phyloP scores from a whole-genome alignment of 1,140 invertebrate genomes.

The Grapholita molesta region DNA sequence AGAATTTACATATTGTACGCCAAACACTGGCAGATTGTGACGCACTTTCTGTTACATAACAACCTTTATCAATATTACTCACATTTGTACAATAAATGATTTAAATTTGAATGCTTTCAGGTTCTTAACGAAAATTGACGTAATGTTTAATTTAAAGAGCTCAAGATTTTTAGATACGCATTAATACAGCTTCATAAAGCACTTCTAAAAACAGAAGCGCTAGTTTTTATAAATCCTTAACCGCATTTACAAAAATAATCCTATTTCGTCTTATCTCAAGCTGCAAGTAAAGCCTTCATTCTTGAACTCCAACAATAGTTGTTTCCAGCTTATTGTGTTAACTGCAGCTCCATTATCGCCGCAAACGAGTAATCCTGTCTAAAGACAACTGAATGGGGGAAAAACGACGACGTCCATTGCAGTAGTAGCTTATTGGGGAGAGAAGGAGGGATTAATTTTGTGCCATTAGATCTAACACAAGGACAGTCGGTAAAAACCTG shows the following conservation, averaged over 20 bases:
- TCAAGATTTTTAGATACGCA: too few relatives aligned
- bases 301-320: not conserved
- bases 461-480: not conserved
- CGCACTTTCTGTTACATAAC: too few relatives aligned
- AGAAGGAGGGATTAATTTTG: not conserved
- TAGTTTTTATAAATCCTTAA: not conserved
- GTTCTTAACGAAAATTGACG: too few relatives aligned
- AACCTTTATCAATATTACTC: too few relatives aligned
- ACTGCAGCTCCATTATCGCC: not conserved
- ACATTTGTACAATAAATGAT: too few relatives aligned
- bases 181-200: not conserved
- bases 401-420: not conserved
- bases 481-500: not conserved
- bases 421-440: not conserved
- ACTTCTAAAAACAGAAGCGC: not conserved
- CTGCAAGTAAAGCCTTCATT: not conserved
- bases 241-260: not conserved
- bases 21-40: too few relatives aligned
- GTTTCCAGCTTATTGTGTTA: slow-evolving; percentile 11
- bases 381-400: slow-evolving; percentile 1
- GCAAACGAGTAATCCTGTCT: slow-evolving; percentile 1
- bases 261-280: not conserved
- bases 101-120: too few relatives aligned
- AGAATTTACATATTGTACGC: too few relatives aligned
- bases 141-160: too few relatives aligned